Evolutionary conservation across 2,113 vertebrate species (phyloP).

Genomic region (Albula glossodonta): DNA sequence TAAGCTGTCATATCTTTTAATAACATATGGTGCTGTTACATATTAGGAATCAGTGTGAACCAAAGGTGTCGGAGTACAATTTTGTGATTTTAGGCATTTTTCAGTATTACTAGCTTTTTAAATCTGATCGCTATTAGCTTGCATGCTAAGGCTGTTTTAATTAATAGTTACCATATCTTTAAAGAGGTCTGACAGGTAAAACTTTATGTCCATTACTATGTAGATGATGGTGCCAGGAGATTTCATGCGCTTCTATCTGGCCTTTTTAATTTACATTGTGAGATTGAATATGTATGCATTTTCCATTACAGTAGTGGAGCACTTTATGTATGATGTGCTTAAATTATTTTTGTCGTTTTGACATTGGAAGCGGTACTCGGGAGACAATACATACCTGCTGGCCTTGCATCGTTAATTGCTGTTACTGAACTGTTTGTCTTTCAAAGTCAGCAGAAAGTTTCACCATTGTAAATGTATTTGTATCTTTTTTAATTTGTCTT

Average conservation of each 20-base stretch:
- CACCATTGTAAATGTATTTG: not conserved
- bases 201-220: not conserved
- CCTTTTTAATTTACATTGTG: constrained; percentile 37
- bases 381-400: not conserved
- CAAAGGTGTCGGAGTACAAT: constrained; percentile 36
- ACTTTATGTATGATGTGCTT: constrained; percentile 42
- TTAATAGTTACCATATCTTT: constrained; percentile 34
- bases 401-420: not conserved
- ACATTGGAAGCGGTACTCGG: constrained; percentile 13
- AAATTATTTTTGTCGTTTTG: constrained; percentile 17
- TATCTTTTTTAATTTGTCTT: not conserved
- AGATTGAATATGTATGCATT: constrained; percentile 37
- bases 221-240: not conserved
- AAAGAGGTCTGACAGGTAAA: not conserved
- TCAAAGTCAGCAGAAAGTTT: not conserved
- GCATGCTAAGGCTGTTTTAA: constrained; percentile 47
- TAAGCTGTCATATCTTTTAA: constrained; percentile 38
- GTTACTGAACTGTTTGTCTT: not conserved
- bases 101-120: constrained; percentile 13
- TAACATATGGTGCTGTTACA: constrained; percentile 43
- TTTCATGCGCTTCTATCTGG: constrained; percentile 32
- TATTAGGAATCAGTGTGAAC: constrained; percentile 37
- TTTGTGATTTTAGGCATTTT: constrained; percentile 11
- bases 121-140: constrained; percentile 44
- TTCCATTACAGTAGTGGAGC: constrained; percentile 27